Conservation (phyloP, 1,140 invertebrate genomes). For the Sycophila sp. region DNA sequence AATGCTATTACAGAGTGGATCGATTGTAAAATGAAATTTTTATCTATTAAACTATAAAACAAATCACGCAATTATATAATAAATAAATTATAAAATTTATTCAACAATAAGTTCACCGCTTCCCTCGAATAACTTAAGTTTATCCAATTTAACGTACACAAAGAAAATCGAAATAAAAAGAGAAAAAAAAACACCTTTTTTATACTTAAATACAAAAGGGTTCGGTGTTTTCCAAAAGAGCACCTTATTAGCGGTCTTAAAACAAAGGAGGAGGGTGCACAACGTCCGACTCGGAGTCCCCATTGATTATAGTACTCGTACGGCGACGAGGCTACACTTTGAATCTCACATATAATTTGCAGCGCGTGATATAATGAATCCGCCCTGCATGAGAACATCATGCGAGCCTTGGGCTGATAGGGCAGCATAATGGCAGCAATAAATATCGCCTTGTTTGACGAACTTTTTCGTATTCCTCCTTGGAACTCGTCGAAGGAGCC, state of each 20-base stretch:
- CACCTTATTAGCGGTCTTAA: constrained; percentile 25
- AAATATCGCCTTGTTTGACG: constrained; percentile 31
- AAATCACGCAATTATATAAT: too few species aligned
- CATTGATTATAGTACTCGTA: constrained; percentile 29
- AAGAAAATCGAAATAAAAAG: too few species aligned
- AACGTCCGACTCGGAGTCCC: constrained; percentile 14
- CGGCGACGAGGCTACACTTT: constrained; percentile 27
- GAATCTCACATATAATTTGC: constrained; percentile 36
- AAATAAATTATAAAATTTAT: too few species aligned
- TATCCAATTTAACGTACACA: too few species aligned
- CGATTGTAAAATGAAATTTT: too few species aligned
- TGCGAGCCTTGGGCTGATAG: neutral
- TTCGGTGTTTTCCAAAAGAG: constrained; percentile 2
- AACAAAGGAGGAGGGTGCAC: constrained; percentile 29
- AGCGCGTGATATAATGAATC: constrained; percentile 33
- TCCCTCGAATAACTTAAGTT: too few species aligned
- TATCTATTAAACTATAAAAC: too few species aligned
- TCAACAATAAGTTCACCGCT: too few species aligned
- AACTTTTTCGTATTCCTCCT: too few species aligned
- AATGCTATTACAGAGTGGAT: too few species aligned
- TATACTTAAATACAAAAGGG: constrained; percentile 6
- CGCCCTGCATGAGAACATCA: constrained; percentile 1
- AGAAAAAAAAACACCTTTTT: neutral
- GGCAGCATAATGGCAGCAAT: constrained; percentile 5
- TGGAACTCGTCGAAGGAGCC: neutral